Evolutionary conservation across 2,797 vertebrate species (phyloP).

Genomic region (Mormyrops boulengeri): DNA sequence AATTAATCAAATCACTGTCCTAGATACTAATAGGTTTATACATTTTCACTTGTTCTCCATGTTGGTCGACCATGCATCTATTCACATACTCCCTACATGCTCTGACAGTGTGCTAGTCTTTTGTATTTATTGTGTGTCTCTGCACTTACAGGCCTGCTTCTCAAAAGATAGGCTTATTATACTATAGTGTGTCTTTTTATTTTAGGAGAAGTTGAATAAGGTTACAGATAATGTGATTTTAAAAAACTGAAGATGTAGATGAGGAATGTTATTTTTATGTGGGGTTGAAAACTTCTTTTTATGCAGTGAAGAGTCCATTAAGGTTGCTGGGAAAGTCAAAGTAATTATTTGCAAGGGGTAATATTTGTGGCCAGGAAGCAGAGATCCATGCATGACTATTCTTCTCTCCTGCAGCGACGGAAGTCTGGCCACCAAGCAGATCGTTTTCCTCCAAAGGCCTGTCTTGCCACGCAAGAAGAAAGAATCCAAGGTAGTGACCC

Average conservation of each 20-base stretch:
- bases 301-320: background rate
- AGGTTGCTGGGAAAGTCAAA: background rate
- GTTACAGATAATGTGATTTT: background rate
- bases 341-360: constrained; percentile 5
- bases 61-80: constrained; percentile 22
- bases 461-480: constrained; percentile 82
- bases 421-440: constrained; percentile 91
- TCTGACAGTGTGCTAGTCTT: background rate
- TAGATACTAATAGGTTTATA: constrained; percentile 44
- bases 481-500: constrained; percentile 79
- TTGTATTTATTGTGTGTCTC: background rate
- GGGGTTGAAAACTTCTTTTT: background rate
- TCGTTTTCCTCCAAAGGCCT: constrained; percentile 96
- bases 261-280: background rate
- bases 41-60: constrained; percentile 33
- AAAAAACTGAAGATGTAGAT: background rate
- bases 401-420: constrained; percentile 74
- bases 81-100: background rate
- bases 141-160: background rate
- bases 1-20: constrained; percentile 67
- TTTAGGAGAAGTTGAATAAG: background rate
- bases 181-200: background rate
- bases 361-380: background rate
- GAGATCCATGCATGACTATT: constrained; percentile 9
- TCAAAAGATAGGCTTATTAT: background rate